Evolutionary conservation across 2,113 vertebrate genomes (phyloP), one percentile per base, ranked within the genome.

Genomic region (Solea senegalensis): DNA sequence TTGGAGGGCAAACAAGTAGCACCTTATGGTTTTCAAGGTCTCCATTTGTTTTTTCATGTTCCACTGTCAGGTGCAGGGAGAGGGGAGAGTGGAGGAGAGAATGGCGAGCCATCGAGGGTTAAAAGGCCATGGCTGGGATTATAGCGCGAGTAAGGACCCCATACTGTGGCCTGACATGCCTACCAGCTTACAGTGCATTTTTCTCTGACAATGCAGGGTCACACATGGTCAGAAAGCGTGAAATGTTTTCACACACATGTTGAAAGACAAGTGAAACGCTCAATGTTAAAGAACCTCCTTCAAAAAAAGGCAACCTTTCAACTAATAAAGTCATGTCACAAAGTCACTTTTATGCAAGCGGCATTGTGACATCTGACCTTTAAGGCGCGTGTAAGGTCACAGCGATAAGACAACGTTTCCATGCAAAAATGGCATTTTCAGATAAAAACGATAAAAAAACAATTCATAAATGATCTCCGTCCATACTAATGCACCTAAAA

Each of bases 11-110:
- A 85, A 91, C 89, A 91, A 83, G 88, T 54, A 34, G 72, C 69
- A 83, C 91, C 91, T 82, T 92, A 90, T 91, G 91, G 90, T 90
- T 91, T 91, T 91, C 90, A 91, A 92, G 88, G 91, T 91, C 91
- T 90, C 89, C 88, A 91, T 92, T 92, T 92, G 91, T 90, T 92
- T 91, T 91, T 85, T 79, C 79, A 7, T 92, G 91, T 91, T 90
- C 80, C 72, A 73, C 86, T 88, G 91, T 90, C 90, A 92, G 79
- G 71, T 71, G 49, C 62, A 27, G 82, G 54, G 70, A 79, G 76
- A 70, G 70, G 68, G 45, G 70, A 81, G 68, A 78, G 78, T 80
- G 12, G 84, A 57, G 81, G 66, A 80, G 74, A 86, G 84, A 81
- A 81, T 58, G 81, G 84, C 16, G 84, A 86, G 83, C 70, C 58